phyloP scores from a whole-genome alignment of 2,797 vertebrate genomes.

The Esox lucius region DNA sequence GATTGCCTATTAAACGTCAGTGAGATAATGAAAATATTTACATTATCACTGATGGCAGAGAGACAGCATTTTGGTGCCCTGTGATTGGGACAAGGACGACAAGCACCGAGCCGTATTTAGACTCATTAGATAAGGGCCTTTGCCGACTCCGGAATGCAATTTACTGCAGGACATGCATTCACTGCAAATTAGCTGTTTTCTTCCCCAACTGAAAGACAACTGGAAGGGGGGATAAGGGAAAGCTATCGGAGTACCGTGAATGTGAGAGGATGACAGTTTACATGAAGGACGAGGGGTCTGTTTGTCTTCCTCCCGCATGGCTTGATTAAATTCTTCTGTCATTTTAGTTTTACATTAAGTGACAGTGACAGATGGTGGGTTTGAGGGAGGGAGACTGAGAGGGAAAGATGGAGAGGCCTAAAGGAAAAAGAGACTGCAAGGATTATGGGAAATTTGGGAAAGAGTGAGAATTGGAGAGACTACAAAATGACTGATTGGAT shows the following conservation, averaged over 20 bases:
- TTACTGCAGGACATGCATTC: slow-evolving; percentile 25
- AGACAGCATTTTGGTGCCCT: slow-evolving; percentile 24
- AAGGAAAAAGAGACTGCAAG: not conserved
- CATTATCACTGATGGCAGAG: slow-evolving; percentile 37
- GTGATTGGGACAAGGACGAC: slow-evolving; percentile 33
- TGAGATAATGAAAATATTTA: slow-evolving; percentile 57
- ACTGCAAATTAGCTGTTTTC: slow-evolving; percentile 40
- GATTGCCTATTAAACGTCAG: slow-evolving; percentile 59
- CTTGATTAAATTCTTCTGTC: not conserved
- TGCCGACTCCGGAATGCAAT: slow-evolving; percentile 19
- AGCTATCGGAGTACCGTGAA: slow-evolving; percentile 22
- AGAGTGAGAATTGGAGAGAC: not conserved
- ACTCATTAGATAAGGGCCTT: slow-evolving; percentile 36
- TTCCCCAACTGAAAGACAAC: slow-evolving; percentile 12
- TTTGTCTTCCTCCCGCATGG: not conserved
- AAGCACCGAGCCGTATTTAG: slow-evolving; percentile 34
- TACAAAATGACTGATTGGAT: not conserved
- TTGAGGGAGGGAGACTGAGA: not conserved
- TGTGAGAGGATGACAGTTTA: slow-evolving; percentile 12
- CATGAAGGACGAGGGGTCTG: slow-evolving; percentile 26
- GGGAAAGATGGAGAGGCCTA: not conserved
- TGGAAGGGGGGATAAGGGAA: slow-evolving; percentile 16
- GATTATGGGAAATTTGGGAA: not conserved
- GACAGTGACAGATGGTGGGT: not conserved
- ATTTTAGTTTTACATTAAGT: not conserved